Base-by-base conservation (phyloP, 2,888 invertebrate genomes). In the Pristionchus entomophagus region DNA sequence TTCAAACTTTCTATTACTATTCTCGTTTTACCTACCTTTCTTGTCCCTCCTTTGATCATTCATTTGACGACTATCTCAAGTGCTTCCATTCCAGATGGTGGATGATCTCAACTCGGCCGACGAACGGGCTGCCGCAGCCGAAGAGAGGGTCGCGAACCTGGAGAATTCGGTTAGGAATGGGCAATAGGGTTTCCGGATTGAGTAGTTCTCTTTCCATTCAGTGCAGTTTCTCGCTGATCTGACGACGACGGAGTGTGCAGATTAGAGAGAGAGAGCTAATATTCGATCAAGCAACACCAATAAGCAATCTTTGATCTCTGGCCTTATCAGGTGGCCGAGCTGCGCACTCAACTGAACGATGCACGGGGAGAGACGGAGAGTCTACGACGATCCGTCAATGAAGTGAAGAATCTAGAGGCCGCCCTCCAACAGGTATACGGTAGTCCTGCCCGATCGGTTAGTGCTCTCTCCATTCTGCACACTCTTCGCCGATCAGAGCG, bases 381-480 rank as follows among this genome's bases (percentile, higher is more conserved):
- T 49, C 32, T 84, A 38, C 12, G 45, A 10, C 12, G 83, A 49
- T 45, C 49, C n/a, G 65, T 65, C 5, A 59, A 22, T 2, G 83
- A 84, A 29, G 83, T 65, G 10, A 62, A 49, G 17, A 19, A 84
- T 65, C 65, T 84, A 22, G 83, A 84, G n/a, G 49, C 45, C 14
- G 83, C 83, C 26, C 82, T 82, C 41, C 35, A 56, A n/a, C 35
- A 82, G 82, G 82, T 82, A 78, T 78, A 51, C 78, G 32, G 49
- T 80, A 51, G n/a, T n/a, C n/a, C n/a, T n/a, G n/a, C n/a, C n/a
- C n/a, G n/a, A n/a, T n/a, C n/a, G n/a, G n/a, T n/a, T n/a, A n/a
- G n/a, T n/a, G n/a, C n/a, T n/a, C n/a, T n/a, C n/a, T n/a, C n/a
- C n/a, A n/a, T n/a, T n/a, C n/a, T n/a, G n/a, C n/a, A n/a, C n/a